These are phyloP conservation scores for Zapus hudsonius DNA, from an alignment of 2,113 vertebrate species.

Conservation along the genomic window DNA sequence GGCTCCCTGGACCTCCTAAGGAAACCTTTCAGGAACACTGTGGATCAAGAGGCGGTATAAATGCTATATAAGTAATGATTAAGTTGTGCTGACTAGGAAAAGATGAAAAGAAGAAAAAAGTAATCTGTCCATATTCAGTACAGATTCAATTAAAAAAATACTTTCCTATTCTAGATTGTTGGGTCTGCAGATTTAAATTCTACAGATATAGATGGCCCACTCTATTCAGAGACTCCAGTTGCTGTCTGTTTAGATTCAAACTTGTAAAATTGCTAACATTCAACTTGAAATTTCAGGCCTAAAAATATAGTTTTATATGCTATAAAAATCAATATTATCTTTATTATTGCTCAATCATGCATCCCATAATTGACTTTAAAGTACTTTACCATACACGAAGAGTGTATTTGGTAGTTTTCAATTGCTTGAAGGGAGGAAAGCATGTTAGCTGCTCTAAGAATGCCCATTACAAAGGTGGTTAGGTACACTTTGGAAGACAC, in stretches of 20 bases:
- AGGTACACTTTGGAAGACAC: not conserved
- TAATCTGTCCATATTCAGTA: not conserved
- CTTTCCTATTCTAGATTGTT: not conserved
- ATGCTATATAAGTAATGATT: not conserved
- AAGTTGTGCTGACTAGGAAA: not conserved
- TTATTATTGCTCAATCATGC: not conserved
- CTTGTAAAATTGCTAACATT: not conserved
- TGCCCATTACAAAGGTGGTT: not conserved
- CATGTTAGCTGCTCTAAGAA: not conserved
- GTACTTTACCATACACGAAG: not conserved
- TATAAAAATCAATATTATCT: not conserved
- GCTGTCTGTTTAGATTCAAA: not conserved
- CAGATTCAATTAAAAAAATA: not conserved
- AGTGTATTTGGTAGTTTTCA: not conserved
- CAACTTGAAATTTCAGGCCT: not conserved
- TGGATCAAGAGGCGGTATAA: fast-evolving
- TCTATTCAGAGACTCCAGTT: not conserved
- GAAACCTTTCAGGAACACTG: not conserved
- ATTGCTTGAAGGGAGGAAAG: not conserved
- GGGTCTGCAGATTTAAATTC: not conserved
- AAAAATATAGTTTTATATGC: not conserved
- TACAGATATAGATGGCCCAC: not conserved
- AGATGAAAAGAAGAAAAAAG: not conserved
- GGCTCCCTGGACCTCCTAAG: not conserved
- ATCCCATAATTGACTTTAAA: not conserved